These are phyloP conservation scores for Alcedo atthis DNA, from an alignment of 2,797 vertebrate species.

Conservation along the genomic window DNA sequence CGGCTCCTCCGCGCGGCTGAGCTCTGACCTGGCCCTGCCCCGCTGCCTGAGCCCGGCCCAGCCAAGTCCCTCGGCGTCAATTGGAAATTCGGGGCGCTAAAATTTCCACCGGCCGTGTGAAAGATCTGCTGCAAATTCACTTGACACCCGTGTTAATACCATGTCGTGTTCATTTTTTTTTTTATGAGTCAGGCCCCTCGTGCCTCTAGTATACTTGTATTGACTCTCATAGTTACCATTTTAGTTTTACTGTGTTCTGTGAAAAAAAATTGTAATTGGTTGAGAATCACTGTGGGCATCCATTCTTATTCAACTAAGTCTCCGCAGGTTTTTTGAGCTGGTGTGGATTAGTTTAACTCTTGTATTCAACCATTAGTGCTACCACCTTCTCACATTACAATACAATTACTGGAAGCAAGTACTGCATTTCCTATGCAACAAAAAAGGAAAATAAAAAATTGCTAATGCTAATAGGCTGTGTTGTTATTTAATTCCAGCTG, in stretches of 20 bases:
- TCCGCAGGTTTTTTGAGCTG: conserved; percentile 89
- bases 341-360: conserved; percentile 90
- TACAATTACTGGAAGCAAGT: conserved; percentile 97
- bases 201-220: conserved; percentile 88
- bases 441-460: conserved; percentile 94
- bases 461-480: conserved; percentile 88
- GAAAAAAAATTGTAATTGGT: conserved; percentile 89
- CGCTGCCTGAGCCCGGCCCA: conserved; percentile 33
- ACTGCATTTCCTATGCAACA: conserved; percentile 99
- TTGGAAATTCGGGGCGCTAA: conserved; percentile 51
- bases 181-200: conserved; percentile 85
- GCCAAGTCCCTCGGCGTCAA: conserved; percentile 41
- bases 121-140: conserved; percentile 68
- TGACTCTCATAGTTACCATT: conserved; percentile 88
- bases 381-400: conserved; percentile 93
- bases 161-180: conserved; percentile 72
- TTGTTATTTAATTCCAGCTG: conserved; percentile 62
- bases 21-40: conserved; percentile 41
- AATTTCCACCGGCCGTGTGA: conserved; percentile 58
- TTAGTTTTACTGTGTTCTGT: conserved; percentile 86
- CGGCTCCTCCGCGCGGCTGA: not conserved
- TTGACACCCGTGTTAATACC: conserved; percentile 81
- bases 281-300: conserved; percentile 89
- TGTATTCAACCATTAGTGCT: conserved; percentile 91
- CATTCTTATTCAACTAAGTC: conserved; percentile 88